These are phyloP conservation scores for Byasa hedistus DNA, from an alignment of 2,888 invertebrate genomes.

Conservation along the genomic window DNA sequence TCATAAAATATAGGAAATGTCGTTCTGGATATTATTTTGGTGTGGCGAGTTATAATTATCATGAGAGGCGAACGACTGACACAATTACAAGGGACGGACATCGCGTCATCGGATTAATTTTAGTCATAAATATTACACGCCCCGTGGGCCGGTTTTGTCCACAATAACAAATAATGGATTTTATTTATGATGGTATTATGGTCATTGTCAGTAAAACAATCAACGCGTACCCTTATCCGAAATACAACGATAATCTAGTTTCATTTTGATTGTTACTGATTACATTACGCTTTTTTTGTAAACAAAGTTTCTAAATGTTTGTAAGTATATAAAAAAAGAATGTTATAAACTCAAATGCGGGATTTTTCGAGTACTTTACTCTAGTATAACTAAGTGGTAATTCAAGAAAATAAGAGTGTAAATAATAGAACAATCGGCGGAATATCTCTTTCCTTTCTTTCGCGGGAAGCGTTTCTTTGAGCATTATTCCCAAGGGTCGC, in stretches of 20 bases:
- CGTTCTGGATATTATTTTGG: slow-evolving; percentile 21
- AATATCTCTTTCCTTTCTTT: background rate
- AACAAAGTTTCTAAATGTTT: too few relatives aligned
- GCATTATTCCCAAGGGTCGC: background rate
- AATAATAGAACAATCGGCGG: background rate
- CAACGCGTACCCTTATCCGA: background rate
- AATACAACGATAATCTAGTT: background rate
- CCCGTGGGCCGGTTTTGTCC: slow-evolving; percentile 16
- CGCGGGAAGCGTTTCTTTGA: background rate
- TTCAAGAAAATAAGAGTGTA: background rate
- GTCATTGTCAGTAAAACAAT: slow-evolving; percentile 20
- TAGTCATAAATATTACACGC: slow-evolving; percentile 54
- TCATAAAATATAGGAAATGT: slow-evolving; percentile 31
- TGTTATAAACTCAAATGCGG: too few relatives aligned
- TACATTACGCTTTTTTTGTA: background rate
- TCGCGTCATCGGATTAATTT: slow-evolving; percentile 57
- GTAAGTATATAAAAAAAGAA: too few relatives aligned
- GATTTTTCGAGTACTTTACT: too few relatives aligned
- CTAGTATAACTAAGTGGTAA: too few relatives aligned
- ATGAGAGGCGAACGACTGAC: slow-evolving; percentile 55
- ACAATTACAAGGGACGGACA: slow-evolving; percentile 52
- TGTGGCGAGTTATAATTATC: slow-evolving; percentile 43
- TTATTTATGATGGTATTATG: slow-evolving; percentile 11
- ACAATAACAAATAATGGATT: slow-evolving; percentile 17
- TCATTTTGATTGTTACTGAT: background rate